A percentile compares a stretch with the other conserved stretches of the same genome.
Conservation (phyloP, 2,113 vertebrate species). For the Meleagris gallopavo region DNA sequence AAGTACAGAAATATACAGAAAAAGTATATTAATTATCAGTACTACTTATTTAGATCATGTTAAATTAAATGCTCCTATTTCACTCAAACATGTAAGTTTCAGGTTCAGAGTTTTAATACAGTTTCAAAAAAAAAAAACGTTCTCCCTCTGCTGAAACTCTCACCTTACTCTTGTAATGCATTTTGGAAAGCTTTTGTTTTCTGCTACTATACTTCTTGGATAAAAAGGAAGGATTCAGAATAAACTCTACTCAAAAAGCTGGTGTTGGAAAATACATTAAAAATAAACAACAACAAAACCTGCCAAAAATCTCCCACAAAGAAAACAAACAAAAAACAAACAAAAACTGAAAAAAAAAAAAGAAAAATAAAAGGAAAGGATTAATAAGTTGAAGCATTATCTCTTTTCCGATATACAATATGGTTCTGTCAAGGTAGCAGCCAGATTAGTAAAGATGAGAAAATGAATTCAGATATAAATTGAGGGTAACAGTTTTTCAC, state of each 20-base stretch:
- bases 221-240: not conserved
- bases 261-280: not conserved
- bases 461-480: slow-evolving; percentile 71
- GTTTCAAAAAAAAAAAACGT: not conserved
- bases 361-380: not conserved
- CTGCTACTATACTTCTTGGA: not conserved
- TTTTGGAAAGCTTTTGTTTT: not conserved
- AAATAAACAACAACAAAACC: not conserved
- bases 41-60: not conserved
- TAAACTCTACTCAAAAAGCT: not conserved
- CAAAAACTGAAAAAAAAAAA: not conserved
- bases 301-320: not conserved
- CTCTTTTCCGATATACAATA: slow-evolving; percentile 46
- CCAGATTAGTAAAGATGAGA: slow-evolving; percentile 60
- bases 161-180: not conserved
- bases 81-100: not conserved
- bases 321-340: not conserved
- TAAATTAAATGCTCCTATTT: not conserved
- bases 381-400: slow-evolving; percentile 27
- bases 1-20: too few relatives aligned
- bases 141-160: accelerated
- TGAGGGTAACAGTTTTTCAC: slow-evolving; percentile 45
- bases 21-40: not conserved
- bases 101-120: not conserved
- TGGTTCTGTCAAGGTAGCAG: slow-evolving; percentile 63